Conservation (phyloP, 2,113 vertebrate species). For the Micronycteris hirsuta region DNA sequence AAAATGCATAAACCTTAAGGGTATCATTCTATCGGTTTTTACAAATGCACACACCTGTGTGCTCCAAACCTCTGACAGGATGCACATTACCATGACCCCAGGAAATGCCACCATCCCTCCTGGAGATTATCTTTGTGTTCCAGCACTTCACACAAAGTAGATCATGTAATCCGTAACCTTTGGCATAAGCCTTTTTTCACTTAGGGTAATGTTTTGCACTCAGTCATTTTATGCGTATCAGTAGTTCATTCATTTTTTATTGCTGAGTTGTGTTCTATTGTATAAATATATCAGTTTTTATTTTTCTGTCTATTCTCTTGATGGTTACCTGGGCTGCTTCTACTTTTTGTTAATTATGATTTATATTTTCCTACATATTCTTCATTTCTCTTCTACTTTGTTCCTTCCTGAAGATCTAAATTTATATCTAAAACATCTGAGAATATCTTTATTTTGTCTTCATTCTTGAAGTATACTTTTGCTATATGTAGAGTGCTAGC, state of each 20-base stretch:
- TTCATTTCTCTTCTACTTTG: background rate
- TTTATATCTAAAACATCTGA: background rate
- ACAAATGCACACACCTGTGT: background rate
- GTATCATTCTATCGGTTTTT: background rate
- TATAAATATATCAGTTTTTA: background rate
- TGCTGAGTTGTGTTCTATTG: background rate
- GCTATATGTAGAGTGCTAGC: background rate
- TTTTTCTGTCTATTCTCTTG: background rate
- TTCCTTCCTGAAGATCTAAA: background rate
- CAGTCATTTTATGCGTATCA: background rate
- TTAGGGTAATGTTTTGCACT: background rate
- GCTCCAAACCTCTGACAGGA: background rate
- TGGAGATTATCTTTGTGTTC: background rate
- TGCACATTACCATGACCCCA: background rate
- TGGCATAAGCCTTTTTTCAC: background rate
- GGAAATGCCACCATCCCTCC: background rate
- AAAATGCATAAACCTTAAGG: background rate
- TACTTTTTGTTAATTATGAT: background rate
- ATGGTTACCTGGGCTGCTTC: background rate
- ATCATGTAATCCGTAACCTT: background rate
- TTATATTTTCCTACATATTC: background rate
- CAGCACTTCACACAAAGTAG: background rate
- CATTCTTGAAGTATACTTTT: background rate
- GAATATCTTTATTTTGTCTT: background rate
- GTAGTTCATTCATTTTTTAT: background rate